Evolutionary conservation across 2,888 invertebrate species (phyloP).

Genomic region (Anodontia alba): DNA sequence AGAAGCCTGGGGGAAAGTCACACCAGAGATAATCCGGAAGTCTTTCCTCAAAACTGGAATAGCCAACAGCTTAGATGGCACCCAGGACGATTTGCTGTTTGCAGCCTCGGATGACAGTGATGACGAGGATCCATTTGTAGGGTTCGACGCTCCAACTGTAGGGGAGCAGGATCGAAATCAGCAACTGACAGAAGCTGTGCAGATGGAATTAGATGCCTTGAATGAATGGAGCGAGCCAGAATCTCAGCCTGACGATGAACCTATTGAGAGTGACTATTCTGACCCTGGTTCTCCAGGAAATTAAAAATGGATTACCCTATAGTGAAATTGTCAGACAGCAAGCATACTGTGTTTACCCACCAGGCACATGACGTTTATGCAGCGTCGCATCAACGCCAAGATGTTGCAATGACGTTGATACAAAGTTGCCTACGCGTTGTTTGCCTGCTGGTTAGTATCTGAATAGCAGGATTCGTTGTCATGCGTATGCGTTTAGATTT

Average conservation of each 20-base stretch:
- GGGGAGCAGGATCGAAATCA: not conserved
- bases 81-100: not conserved
- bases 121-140: not conserved
- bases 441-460: too few relatives aligned
- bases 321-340: not conserved
- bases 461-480: not conserved
- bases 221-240: slow-evolving; percentile 2
- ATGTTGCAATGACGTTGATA: too few relatives aligned
- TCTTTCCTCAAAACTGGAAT: not conserved
- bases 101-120: not conserved
- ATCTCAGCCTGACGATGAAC: not conserved
- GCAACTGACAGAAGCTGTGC: not conserved
- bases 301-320: not conserved
- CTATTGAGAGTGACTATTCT: not conserved
- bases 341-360: not conserved
- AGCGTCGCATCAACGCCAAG: too few relatives aligned
- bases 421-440: not conserved
- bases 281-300: slow-evolving; percentile 1
- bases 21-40: not conserved
- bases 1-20: not conserved
- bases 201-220: not conserved
- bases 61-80: not conserved
- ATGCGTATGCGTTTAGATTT: not conserved
- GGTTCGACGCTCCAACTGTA: not conserved
- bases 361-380: too few relatives aligned